phyloP scores from a whole-genome alignment of 37 sponge, comb jelly and placozoan species.

The Beroe forskalii region DNA sequence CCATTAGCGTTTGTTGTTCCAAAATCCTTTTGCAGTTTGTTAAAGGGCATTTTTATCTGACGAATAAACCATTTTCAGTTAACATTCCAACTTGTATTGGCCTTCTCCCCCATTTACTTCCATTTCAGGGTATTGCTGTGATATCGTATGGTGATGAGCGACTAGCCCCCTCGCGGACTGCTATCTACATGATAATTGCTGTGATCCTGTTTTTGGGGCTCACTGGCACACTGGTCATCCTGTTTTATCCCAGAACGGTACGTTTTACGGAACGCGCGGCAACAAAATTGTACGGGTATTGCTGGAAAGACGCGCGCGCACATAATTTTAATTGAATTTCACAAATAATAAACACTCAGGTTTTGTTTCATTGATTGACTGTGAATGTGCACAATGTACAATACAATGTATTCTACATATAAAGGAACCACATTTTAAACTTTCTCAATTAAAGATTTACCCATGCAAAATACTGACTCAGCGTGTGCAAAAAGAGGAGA shows the following conservation, averaged over 20 bases:
- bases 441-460: no score
- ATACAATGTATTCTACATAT: no score
- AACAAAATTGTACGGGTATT: neutral
- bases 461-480: no score
- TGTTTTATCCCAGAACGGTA: conserved; percentile 44
- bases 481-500: no score
- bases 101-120: no score
- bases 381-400: no score
- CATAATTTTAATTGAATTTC: neutral
- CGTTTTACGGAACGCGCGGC: conserved; percentile 13
- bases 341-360: no score
- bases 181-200: conserved; percentile 46
- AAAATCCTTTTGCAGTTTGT: neutral
- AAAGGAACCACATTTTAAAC: no score
- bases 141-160: conserved; percentile 53
- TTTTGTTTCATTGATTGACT: no score
- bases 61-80: no score
- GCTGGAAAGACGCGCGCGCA: neutral
- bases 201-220: conserved; percentile 8
- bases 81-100: no score
- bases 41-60: neutral
- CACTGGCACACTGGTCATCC: conserved; percentile 20
- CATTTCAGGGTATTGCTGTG: conserved; percentile 54
- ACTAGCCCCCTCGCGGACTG: conserved; percentile 35
- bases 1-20: no score